Conservation (phyloP, 1,140 invertebrate genomes). For the Ceratosolen fusciceps region DNA sequence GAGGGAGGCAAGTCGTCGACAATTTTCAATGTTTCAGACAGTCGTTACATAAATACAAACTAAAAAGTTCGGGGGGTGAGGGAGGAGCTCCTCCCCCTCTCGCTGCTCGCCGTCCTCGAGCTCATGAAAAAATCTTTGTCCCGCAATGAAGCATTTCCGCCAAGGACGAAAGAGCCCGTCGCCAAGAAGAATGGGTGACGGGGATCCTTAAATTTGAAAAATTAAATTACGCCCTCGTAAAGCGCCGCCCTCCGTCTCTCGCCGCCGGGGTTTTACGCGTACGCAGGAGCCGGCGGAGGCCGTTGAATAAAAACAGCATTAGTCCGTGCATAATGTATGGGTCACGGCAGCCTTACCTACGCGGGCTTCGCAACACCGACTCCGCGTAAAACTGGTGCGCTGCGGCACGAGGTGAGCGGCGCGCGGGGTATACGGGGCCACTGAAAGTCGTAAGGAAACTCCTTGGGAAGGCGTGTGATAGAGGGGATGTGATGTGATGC, state of each 20-base stretch:
- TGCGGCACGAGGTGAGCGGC: background rate
- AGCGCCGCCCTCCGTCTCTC: conserved; percentile 54
- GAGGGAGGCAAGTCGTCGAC: conserved; percentile 4
- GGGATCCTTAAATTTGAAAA: conserved; percentile 69
- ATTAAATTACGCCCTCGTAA: conserved; percentile 70
- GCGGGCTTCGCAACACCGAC: conserved; percentile 7
- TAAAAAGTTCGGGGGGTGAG: conserved; percentile 43
- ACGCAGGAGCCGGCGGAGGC: conserved; percentile 7
- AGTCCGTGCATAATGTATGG: conserved; percentile 69
- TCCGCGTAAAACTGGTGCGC: conserved; percentile 28
- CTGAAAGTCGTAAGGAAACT: no score
- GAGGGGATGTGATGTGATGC: no score
- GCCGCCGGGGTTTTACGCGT: conserved; percentile 2
- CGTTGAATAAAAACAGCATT: conserved; percentile 70
- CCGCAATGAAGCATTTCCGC: conserved; percentile 48
- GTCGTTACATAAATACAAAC: conserved; percentile 50
- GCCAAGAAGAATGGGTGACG: conserved; percentile 55
- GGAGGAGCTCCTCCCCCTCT: no score
- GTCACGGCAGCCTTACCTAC: conserved; percentile 52
- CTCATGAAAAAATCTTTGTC: conserved; percentile 52
- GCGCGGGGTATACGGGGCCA: conserved; percentile 20
- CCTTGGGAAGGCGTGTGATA: no score
- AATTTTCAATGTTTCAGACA: conserved; percentile 47
- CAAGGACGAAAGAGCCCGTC: background rate
- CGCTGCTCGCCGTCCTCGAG: background rate